Evolutionary conservation across 2,888 invertebrate genomes (phyloP), one percentile per base, ranked within the genome.

Genomic region (Corythucha ciliata): DNA sequence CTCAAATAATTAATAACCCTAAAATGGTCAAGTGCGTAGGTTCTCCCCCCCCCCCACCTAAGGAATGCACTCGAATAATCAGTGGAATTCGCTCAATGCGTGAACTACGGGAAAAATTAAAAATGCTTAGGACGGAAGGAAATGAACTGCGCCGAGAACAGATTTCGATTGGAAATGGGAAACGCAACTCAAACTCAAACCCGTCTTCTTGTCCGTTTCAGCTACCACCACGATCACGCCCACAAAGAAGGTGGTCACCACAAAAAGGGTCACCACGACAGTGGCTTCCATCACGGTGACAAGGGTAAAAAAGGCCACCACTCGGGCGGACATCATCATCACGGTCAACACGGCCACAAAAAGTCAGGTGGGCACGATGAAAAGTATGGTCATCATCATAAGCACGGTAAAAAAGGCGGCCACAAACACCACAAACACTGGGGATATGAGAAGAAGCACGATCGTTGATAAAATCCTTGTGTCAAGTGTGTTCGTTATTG

Each of bases 241-340:
- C 81, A 83, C 69, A 83, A 86, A 69, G 83, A 87, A 69, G 88
- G 87, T 52, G 83, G 83, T 5, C 80, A 81, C 66, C 77, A 79
- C 67, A 83, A 87, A 69, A 83, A 83, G 62, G 84, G 84, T n/a
- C 83, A 83, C 66, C 79, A 84, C 64, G 78, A 87, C 62, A 79
- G 81, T 37, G 81, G 76, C 7, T 81, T 82, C 61, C 82, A 85
- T 62, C 78, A 81, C 61, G 81, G 82, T 60, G 80, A 84, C 63
- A 80, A 85, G 59, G 85, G 84, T 29, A 82, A 87, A 68, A 83
- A 86, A 65, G 85, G 85, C 10, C 78, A 81, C 62, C 79, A 82
- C 64, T 80, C 84, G 64, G 83, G 87, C 65, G 88, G 88, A 5
- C 79, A 80, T 53, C 84, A 87, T 65, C 79, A 84, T 65, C 78